A percentile compares a stretch with the other conserved stretches of the same genome.
Conservation (phyloP, 1,140 invertebrate species). For the Anastrepha ludens region DNA sequence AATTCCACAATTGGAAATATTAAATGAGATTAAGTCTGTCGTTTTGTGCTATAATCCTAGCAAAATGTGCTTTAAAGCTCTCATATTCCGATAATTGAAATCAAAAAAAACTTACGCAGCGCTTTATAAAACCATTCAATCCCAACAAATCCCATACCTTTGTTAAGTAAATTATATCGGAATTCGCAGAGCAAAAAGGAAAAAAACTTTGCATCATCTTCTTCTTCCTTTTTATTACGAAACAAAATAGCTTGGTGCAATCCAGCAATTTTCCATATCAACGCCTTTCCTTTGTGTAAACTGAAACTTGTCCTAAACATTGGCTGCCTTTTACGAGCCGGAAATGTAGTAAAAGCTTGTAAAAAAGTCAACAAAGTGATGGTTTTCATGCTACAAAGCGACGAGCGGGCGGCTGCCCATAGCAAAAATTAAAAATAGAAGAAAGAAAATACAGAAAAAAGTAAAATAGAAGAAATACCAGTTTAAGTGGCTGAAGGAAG, state of each 20-base stretch:
- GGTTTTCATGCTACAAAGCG: neutral
- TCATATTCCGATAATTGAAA: too few relatives aligned
- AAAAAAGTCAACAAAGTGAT: slow-evolving; percentile 30
- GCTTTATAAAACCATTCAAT: too few relatives aligned
- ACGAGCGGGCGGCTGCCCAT: too few relatives aligned
- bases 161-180: too few relatives aligned
- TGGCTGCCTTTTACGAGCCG: neutral
- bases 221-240: neutral
- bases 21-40: too few relatives aligned
- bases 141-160: too few relatives aligned
- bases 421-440: neutral
- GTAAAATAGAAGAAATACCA: neutral
- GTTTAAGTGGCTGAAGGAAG: neutral
- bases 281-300: neutral
- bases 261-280: slow-evolving; percentile 6
- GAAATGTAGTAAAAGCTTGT: neutral
- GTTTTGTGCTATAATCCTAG: too few relatives aligned
- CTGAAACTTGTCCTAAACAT: neutral
- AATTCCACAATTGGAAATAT: too few relatives aligned
- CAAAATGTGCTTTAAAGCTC: too few relatives aligned
- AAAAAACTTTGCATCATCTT: neutral
- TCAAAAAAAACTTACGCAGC: too few relatives aligned
- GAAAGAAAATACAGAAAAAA: neutral
- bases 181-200: too few relatives aligned
- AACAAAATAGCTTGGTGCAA: neutral